Percentiles rank a stretch among this genome's conserved stretches.
Conservation (phyloP, 1,140 invertebrate genomes). For the Hyles euphorbiae region DNA sequence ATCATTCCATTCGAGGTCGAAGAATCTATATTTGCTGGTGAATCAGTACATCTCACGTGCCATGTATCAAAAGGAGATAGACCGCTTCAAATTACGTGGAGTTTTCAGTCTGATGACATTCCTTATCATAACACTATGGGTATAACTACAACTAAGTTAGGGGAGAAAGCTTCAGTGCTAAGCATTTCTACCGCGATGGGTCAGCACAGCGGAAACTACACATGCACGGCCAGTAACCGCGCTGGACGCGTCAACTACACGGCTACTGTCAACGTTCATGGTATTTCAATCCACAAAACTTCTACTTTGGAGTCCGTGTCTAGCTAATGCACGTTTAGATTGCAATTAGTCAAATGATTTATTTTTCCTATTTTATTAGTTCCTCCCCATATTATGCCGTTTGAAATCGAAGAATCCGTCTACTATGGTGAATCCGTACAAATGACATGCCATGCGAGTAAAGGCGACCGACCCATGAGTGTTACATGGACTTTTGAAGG, state of each 20-base stretch:
- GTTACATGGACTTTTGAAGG: constrained; percentile 85
- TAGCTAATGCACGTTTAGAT: constrained; percentile 73
- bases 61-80: constrained; percentile 84
- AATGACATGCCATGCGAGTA: constrained; percentile 74
- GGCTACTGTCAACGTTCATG: constrained; percentile 78
- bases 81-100: constrained; percentile 84
- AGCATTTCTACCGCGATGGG: constrained; percentile 82
- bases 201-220: constrained; percentile 84
- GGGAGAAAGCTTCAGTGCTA: constrained; percentile 77
- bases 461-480: constrained; percentile 83
- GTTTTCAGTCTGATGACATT: constrained; percentile 78
- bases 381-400: constrained; percentile 83
- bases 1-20: constrained; percentile 82
- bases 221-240: constrained; percentile 81
- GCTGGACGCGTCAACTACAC: constrained; percentile 81
- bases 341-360: constrained; percentile 53
- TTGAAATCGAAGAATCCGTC: constrained; percentile 75
- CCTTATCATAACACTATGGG: constrained; percentile 68
- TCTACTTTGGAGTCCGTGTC: neutral
- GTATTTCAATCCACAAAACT: constrained; percentile 55
- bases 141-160: constrained; percentile 72
- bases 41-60: constrained; percentile 87
- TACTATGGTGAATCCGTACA: constrained; percentile 33
- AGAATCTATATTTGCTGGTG: constrained; percentile 83
- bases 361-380: constrained; percentile 75